Conservation (phyloP, 2,113 vertebrate genomes). For the Dromiciops gliroides region DNA sequence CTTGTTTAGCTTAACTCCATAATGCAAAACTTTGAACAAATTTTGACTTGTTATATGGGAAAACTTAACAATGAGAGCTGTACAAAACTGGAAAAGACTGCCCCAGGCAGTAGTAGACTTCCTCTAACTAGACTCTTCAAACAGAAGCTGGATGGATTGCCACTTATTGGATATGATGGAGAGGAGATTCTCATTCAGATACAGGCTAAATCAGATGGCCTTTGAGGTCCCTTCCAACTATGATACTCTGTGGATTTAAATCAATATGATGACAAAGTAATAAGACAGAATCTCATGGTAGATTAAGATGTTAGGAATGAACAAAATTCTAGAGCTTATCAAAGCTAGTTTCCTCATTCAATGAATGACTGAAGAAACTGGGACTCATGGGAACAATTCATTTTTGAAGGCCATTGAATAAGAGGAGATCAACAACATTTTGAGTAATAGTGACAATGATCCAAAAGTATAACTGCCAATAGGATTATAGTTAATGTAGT, state of each 20-base stretch:
- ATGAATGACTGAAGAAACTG: constrained; percentile 4
- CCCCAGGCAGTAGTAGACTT: background rate
- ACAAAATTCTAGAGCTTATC: background rate
- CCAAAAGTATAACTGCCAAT: background rate
- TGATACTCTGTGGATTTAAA: background rate
- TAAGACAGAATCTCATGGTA: background rate
- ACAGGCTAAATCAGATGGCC: background rate
- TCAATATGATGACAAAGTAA: background rate
- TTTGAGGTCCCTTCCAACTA: background rate
- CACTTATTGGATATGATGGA: background rate
- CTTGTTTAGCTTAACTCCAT: background rate
- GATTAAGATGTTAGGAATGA: background rate
- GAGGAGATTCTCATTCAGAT: background rate
- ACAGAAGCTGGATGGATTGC: background rate
- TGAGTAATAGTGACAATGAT: background rate
- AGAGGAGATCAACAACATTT: constrained; percentile 4
- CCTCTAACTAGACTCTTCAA: background rate
- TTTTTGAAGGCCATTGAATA: background rate
- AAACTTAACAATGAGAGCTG: background rate
- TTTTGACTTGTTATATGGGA: background rate
- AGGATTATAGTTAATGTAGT: background rate
- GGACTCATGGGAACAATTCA: background rate
- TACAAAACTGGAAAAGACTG: background rate
- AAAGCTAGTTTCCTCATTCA: background rate
- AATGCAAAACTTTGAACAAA: background rate